Percentiles rank a stretch among this genome's conserved stretches.
phyloP scores from a whole-genome alignment of 2,888 invertebrate genomes.

The Rhimphoctona megacephalus region DNA sequence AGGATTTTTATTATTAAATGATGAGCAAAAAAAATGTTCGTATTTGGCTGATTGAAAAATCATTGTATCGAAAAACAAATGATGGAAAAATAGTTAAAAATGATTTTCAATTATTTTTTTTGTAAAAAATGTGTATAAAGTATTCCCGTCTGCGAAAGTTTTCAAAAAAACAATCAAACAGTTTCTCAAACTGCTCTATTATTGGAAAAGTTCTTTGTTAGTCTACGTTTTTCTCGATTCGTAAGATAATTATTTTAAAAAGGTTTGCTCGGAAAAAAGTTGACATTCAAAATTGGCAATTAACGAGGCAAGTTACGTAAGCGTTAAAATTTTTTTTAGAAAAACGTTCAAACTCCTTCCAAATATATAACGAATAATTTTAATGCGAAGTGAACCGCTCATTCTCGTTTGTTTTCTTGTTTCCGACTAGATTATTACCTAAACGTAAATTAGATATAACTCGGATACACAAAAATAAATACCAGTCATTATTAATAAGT shows the following conservation, averaged over 20 bases:
- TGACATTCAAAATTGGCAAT: not conserved
- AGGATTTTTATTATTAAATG: not conserved
- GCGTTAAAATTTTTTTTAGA: not conserved
- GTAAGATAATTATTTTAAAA: not conserved
- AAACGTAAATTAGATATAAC: conserved; percentile 57
- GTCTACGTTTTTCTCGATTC: not conserved
- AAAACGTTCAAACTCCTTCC: not conserved
- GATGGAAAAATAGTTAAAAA: not conserved
- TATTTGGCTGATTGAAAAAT: not conserved
- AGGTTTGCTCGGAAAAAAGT: not conserved
- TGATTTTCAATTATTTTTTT: not conserved
- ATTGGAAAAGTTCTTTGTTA: not conserved
- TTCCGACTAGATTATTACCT: conserved; percentile 55
- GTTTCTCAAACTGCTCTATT: not conserved
- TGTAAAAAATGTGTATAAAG: conserved; percentile 4
- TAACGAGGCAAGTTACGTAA: not conserved
- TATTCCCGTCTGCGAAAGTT: not conserved
- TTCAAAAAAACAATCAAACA: too few relatives aligned
- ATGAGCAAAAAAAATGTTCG: not conserved
- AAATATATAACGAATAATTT: not conserved
- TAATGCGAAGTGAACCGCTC: conserved; percentile 33
- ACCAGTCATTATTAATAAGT: conserved; percentile 55
- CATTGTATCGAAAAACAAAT: not conserved
- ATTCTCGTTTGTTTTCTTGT: conserved; percentile 34
- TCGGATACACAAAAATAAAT: conserved; percentile 49